Percentiles rank a stretch among this genome's conserved stretches.
phyloP scores from a whole-genome alignment of 2,888 invertebrate genomes.

The Tipula lateralis region DNA sequence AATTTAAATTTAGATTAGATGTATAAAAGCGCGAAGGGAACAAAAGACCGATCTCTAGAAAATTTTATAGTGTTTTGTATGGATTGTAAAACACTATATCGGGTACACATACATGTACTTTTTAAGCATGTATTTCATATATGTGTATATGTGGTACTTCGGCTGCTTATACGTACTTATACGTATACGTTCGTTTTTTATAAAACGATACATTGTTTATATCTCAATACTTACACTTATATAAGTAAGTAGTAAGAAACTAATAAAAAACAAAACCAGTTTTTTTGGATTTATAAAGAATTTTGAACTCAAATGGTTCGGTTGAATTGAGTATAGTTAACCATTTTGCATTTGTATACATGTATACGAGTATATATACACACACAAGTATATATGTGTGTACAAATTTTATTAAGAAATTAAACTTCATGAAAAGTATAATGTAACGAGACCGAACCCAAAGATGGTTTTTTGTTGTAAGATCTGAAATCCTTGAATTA shows the following conservation, averaged over 20 bases:
- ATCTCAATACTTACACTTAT: background rate
- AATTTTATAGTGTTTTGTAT: background rate
- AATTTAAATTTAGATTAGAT: constrained; percentile 11
- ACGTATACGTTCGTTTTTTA: background rate
- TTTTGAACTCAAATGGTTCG: constrained; percentile 6
- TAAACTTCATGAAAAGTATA: background rate
- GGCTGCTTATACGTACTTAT: background rate
- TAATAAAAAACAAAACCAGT: background rate
- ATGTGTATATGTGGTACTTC: background rate
- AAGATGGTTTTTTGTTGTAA: background rate
- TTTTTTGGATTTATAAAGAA: background rate
- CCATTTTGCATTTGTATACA: background rate
- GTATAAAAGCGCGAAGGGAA: constrained; percentile 1
- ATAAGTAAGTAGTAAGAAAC: background rate
- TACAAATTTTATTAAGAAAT: background rate
- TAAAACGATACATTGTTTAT: constrained; percentile 11
- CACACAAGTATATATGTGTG: too few species aligned
- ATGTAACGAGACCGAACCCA: background rate
- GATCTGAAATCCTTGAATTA: background rate
- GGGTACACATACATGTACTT: background rate
- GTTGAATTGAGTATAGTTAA: background rate
- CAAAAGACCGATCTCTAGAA: background rate
- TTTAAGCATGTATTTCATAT: background rate
- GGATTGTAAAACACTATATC: background rate
- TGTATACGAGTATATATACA: background rate